A percentile compares a stretch with the other conserved stretches of the same genome.
Evolutionary conservation across 2,797 vertebrate genomes (phyloP).

Genomic region (Tokudaia muenninki): DNA sequence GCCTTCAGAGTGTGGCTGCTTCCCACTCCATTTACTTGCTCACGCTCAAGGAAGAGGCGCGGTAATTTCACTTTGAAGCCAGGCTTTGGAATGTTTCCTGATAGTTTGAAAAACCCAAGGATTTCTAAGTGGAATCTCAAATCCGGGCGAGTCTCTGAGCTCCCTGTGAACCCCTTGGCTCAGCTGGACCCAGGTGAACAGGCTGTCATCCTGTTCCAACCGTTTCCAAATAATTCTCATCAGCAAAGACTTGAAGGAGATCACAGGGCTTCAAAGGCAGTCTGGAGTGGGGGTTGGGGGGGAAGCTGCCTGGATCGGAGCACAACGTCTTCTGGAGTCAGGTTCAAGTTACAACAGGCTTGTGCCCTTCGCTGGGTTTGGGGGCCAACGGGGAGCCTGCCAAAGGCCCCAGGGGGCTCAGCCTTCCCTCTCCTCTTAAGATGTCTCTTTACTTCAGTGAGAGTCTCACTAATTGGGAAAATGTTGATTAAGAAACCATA

Average conservation of each 20-base stretch:
- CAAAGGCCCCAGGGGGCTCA: background rate
- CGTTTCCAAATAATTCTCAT: slow-evolving; percentile 47
- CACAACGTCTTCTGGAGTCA: slow-evolving; percentile 2
- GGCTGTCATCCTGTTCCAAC: slow-evolving; percentile 47
- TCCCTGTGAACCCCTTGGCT: background rate
- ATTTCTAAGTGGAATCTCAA: slow-evolving; percentile 70
- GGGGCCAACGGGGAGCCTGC: background rate
- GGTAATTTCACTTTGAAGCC: slow-evolving; percentile 72
- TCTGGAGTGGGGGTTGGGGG: background rate
- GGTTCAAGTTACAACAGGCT: slow-evolving; percentile 35
- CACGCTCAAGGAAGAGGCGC: slow-evolving; percentile 22
- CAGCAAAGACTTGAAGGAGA: background rate
- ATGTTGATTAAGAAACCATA: slow-evolving; percentile 72
- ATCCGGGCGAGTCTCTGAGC: slow-evolving; percentile 63
- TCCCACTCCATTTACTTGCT: background rate
- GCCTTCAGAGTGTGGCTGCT: slow-evolving; percentile 16
- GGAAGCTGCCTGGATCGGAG: background rate
- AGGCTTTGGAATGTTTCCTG: slow-evolving; percentile 62
- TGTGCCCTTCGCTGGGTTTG: slow-evolving; percentile 17
- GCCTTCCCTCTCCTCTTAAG: background rate
- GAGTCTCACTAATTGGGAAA: slow-evolving; percentile 68
- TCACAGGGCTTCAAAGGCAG: slow-evolving; percentile 48
- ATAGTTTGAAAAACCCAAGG: slow-evolving; percentile 63
- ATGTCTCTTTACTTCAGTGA: slow-evolving; percentile 61
- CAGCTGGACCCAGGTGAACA: slow-evolving; percentile 58